Conservation (phyloP, 2,797 vertebrate species). For the Oophaga sylvatica region DNA sequence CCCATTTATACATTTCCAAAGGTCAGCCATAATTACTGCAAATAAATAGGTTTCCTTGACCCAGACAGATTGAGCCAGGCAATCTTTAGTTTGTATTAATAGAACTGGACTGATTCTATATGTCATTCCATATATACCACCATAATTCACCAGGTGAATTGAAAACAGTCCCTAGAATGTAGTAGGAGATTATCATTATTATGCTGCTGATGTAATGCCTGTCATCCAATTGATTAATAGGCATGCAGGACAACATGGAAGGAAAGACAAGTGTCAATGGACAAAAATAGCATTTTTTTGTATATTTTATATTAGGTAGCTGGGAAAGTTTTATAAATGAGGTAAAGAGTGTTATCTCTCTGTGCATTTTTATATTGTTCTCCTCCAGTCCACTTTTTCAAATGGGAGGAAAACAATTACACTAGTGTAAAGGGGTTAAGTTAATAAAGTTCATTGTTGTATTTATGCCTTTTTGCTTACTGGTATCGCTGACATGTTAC, state of each 20-base stretch:
- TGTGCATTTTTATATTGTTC: background rate
- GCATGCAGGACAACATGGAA: background rate
- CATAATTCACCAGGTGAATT: background rate
- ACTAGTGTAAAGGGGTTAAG: background rate
- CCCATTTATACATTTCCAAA: slow-evolving; percentile 50
- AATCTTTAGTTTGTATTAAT: slow-evolving; percentile 44
- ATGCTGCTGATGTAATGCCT: slow-evolving; percentile 38
- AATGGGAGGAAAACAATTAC: background rate
- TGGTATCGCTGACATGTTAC: no score
- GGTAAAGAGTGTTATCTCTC: background rate
- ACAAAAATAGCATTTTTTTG: background rate
- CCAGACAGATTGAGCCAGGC: slow-evolving; percentile 46
- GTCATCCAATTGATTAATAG: slow-evolving; percentile 44
- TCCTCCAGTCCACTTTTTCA: background rate
- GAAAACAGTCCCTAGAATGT: slow-evolving; percentile 6
- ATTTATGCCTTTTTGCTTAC: no score
- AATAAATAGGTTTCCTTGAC: slow-evolving; percentile 55
- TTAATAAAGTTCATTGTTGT: no score
- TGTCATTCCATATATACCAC: slow-evolving; percentile 31
- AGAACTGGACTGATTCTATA: slow-evolving; percentile 19
- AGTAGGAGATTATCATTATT: slow-evolving; percentile 36
- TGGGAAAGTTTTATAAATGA: background rate
- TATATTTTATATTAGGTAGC: background rate
- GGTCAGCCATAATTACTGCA: slow-evolving; percentile 61
- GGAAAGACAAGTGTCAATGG: slow-evolving; percentile 10